Base-by-base conservation (phyloP, 2,797 vertebrate genomes). In the Rhinatrema bivittatum region DNA sequence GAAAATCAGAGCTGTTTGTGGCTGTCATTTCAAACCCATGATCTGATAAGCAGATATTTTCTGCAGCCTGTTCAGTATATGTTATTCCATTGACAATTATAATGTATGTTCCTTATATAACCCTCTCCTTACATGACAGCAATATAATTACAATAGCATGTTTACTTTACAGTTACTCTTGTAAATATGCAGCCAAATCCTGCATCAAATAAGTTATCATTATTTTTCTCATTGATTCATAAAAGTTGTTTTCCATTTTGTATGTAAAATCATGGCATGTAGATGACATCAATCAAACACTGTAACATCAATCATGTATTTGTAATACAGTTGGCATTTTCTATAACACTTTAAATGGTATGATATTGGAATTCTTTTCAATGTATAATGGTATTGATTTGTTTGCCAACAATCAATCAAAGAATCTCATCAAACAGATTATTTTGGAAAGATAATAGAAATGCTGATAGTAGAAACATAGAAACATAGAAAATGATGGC, bases 241-340 rank as follows among this genome's bases (percentile, higher is more conserved):
- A 24, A 32, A 25, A 26, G 3, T 2, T n/a, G 45, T n/a, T 47
- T 2, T 0, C 36, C 43, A 29, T 48, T 67, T 60, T 53, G 48
- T 41, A 53, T 65, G 26, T 14, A n/a, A n/a, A n/a, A n/a, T n/a
- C 15, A 25, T 2, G 14, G 2, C 25, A 14, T 62, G 39, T 58
- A 60, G 64, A 51, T 59, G 39, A 38, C 43, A 69, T 62, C 52
- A 58, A 42, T 67, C 62, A 68, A 52, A 51, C 30, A 40, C 21
- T 2, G 32, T 44, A 49, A 6, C 46, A 70, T 68, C 3, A 1
- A 62, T 74, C 63, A 68, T 38, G 36, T 20, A 59, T 36, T 25
- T 46, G 35, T 1, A 16, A 27, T 59, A 32, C 23, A 34, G 15
- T 16, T 36, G 35, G 38, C 46, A 59, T 59, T 56, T 70, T 56